Evolutionary conservation across 2,797 vertebrate genomes (phyloP).

Genomic region (Ispidina lecontei): DNA sequence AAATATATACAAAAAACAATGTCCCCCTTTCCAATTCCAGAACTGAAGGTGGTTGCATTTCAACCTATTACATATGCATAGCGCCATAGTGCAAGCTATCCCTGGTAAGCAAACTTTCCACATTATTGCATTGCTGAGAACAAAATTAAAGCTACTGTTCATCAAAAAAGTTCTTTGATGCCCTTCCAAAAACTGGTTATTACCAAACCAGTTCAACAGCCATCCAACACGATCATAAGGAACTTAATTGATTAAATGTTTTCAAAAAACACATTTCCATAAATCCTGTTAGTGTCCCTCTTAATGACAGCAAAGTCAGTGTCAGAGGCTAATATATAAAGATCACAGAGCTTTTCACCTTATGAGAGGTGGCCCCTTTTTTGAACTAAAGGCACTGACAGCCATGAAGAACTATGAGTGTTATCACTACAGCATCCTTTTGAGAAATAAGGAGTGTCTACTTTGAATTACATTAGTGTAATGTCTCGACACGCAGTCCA

Average conservation of each 20-base stretch:
- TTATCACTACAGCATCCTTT: neutral
- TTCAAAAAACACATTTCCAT: neutral
- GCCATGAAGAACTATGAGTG: neutral
- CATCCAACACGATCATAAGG: neutral
- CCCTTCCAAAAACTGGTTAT: neutral
- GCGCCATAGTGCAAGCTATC: neutral
- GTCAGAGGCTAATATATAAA: neutral
- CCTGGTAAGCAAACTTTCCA: neutral
- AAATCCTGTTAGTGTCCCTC: neutral
- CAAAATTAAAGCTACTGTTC: neutral
- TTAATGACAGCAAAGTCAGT: neutral
- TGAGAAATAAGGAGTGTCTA: neutral
- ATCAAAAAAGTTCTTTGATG: neutral
- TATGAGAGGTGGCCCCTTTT: neutral
- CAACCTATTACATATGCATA: neutral
- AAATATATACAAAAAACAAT: neutral
- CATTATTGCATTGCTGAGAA: neutral
- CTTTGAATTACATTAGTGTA: neutral
- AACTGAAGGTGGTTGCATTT: neutral
- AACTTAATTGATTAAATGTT: neutral
- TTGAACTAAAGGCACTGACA: neutral
- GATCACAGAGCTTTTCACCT: neutral
- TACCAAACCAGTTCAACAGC: neutral
- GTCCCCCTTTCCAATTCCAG: neutral
- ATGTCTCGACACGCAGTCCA: neutral